Evolutionary conservation across 2,888 invertebrate genomes (phyloP).

Genomic region (Ashinkailepas kermadecensis): DNA sequence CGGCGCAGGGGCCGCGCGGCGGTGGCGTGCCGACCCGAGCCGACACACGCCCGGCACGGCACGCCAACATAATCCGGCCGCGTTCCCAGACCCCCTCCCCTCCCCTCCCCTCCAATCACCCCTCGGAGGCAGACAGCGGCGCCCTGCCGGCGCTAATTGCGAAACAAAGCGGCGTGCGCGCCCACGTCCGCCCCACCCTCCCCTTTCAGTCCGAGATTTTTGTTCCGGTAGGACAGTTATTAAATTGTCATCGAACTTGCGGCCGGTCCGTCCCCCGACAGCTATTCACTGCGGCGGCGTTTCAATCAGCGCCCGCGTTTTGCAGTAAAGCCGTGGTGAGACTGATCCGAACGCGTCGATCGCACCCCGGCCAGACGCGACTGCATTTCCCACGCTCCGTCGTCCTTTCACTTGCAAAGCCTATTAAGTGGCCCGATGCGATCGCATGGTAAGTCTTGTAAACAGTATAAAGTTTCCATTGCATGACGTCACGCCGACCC

Average conservation of each 20-base stretch:
- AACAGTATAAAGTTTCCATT: background rate
- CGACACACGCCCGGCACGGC: background rate
- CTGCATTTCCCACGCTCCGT: background rate
- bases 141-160: constrained; percentile 13
- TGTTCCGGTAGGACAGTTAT: background rate
- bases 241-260: background rate
- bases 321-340: background rate
- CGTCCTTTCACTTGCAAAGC: constrained; percentile 10
- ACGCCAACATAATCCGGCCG: background rate
- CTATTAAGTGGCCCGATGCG: background rate
- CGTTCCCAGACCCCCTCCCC: background rate
- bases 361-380: background rate
- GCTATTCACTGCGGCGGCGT: background rate
- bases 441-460: background rate
- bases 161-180: constrained; percentile 5
- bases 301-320: background rate
- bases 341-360: background rate
- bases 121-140: background rate
- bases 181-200: background rate
- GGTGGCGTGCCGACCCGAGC: background rate
- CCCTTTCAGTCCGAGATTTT: background rate
- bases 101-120: background rate
- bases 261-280: background rate
- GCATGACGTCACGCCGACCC: background rate
- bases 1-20: background rate